These are phyloP conservation scores for Formica selysi DNA, from an alignment of 1,140 invertebrate genomes.

Conservation along the genomic window DNA sequence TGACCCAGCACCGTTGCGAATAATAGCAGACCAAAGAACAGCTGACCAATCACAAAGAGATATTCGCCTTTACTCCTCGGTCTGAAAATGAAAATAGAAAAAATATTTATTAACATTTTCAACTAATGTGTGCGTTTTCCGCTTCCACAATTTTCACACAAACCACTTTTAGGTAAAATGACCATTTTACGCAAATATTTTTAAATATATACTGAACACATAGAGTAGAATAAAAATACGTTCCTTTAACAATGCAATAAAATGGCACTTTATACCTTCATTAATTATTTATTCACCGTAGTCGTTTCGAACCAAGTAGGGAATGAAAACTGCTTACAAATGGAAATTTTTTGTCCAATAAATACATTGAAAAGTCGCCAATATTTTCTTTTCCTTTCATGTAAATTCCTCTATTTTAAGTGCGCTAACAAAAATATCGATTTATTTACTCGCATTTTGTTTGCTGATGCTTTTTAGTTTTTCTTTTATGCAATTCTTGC, in stretches of 20 bases:
- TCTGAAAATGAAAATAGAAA: conserved; percentile 81
- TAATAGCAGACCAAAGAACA: conserved; percentile 95
- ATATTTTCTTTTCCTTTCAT: conserved; percentile 1
- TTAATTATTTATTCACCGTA: background rate
- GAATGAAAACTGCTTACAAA: background rate
- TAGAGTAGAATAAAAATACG: background rate
- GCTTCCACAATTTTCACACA: background rate
- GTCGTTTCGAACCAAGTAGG: background rate
- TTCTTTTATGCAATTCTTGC: background rate
- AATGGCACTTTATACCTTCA: background rate
- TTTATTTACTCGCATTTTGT: background rate
- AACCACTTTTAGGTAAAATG: background rate
- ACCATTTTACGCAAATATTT: background rate
- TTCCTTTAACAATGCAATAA: background rate
- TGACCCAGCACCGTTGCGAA: conserved; percentile 97
- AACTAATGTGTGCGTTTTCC: background rate
- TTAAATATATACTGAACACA: background rate
- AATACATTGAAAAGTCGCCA: conserved; percentile 8
- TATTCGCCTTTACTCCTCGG: conserved; percentile 96
- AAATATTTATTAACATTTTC: background rate
- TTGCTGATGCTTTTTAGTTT: background rate
- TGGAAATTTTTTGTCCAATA: background rate
- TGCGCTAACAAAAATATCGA: conserved; percentile 27
- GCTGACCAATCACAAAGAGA: conserved; percentile 95
- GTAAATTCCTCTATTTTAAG: background rate